Percentiles rank a stretch among this genome's conserved stretches.
phyloP scores from a whole-genome alignment of 1,140 invertebrate genomes.

The Tribolium castaneum region DNA sequence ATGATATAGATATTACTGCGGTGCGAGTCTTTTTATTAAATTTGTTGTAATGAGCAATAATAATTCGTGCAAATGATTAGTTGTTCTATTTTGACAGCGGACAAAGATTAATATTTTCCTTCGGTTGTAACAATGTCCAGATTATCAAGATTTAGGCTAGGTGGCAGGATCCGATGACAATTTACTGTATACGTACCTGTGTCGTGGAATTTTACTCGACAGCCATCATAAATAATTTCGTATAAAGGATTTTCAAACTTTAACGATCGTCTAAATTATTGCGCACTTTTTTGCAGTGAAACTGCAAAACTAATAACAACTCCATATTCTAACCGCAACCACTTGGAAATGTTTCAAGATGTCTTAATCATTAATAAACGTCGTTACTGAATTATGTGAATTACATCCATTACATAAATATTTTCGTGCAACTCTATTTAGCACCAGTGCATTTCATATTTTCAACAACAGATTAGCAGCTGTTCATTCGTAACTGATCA shows the following conservation, averaged over 20 bases:
- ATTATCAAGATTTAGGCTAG: slow-evolving; percentile 31
- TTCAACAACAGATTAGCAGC: not conserved
- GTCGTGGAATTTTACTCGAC: not conserved
- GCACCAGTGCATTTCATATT: not conserved
- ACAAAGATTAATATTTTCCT: slow-evolving; percentile 31
- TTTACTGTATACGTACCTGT: slow-evolving; percentile 1
- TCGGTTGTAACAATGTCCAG: slow-evolving; percentile 17
- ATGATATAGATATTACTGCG: slow-evolving; percentile 35
- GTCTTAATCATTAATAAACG: not conserved
- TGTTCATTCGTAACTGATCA: not conserved
- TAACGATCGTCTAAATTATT: not conserved
- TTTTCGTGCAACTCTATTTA: not conserved
- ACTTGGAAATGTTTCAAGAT: not conserved
- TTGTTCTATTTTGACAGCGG: slow-evolving; percentile 21
- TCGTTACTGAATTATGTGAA: not conserved
- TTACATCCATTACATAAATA: not conserved
- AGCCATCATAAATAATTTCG: slow-evolving; percentile 8
- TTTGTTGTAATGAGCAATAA: too few species aligned
- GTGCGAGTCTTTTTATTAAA: not conserved
- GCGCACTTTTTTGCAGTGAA: not conserved
- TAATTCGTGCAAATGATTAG: slow-evolving; percentile 1
- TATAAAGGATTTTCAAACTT: not conserved
- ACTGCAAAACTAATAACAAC: not conserved
- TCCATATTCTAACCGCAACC: not conserved
- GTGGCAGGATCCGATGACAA: slow-evolving; percentile 23